Evolutionary conservation across 2,113 vertebrate genomes (phyloP).

Genomic region (Macrotis lagotis): DNA sequence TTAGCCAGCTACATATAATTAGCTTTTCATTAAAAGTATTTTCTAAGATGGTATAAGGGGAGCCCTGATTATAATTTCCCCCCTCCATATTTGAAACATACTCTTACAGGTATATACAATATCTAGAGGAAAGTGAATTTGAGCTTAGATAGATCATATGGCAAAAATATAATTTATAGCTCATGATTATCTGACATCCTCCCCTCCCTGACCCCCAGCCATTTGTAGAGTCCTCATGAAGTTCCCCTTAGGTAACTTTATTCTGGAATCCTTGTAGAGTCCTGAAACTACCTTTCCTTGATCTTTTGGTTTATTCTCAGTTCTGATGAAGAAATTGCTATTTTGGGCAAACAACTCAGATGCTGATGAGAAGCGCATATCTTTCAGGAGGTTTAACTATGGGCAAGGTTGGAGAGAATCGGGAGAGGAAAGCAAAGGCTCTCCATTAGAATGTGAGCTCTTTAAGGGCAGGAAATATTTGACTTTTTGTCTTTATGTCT

Average conservation of each 20-base stretch:
- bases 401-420: not conserved
- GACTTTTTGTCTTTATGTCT: not conserved
- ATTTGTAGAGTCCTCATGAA: not conserved
- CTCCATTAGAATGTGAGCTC: not conserved
- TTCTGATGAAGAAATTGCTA: not conserved
- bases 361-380: not conserved
- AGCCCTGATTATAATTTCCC: not conserved
- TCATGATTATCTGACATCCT: not conserved
- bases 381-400: not conserved
- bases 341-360: not conserved
- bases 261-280: not conserved
- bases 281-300: not conserved
- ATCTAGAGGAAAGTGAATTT: not conserved
- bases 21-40: not conserved
- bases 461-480: not conserved
- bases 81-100: not conserved
- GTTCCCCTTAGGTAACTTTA: not conserved
- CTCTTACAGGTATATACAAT: not conserved
- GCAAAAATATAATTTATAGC: not conserved
- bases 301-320: not conserved
- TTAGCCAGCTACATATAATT: not conserved
- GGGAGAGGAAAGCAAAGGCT: not conserved
- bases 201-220: no score
- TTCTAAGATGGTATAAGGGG: not conserved
- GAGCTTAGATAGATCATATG: not conserved